Conservation (phyloP, 2,888 invertebrate species). For the Mimas tiliae region DNA sequence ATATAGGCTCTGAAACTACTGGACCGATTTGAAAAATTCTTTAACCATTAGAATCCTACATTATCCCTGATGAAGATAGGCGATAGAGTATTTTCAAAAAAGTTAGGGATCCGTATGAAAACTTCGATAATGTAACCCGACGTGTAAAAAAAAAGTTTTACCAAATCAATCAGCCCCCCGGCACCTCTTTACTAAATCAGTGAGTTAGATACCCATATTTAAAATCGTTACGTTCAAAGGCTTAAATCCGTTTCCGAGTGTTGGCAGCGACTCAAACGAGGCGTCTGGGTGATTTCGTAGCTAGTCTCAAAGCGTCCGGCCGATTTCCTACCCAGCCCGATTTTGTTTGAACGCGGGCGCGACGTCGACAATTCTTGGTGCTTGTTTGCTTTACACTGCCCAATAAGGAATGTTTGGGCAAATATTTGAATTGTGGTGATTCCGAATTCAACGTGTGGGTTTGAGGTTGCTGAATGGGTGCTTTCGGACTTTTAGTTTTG, state of each 20-base stretch:
- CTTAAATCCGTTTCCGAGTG: slow-evolving; percentile 57
- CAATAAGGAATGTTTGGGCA: slow-evolving; percentile 30
- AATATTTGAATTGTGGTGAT: slow-evolving; percentile 28
- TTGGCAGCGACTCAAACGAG: slow-evolving; percentile 57
- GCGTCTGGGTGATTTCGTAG: slow-evolving; percentile 16
- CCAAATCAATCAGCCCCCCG: slow-evolving; percentile 41
- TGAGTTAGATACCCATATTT: slow-evolving; percentile 62
- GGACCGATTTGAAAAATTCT: too few relatives aligned
- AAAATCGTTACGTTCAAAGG: slow-evolving; percentile 64
- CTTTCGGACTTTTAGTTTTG: neutral
- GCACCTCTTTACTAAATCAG: slow-evolving; percentile 47
- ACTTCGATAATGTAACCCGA: too few relatives aligned
- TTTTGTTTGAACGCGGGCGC: slow-evolving; percentile 28
- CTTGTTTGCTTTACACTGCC: slow-evolving; percentile 26
- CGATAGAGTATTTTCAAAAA: too few relatives aligned
- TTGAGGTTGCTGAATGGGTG: slow-evolving; percentile 9
- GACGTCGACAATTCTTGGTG: slow-evolving; percentile 28
- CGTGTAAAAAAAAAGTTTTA: slow-evolving; percentile 26
- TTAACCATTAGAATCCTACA: too few relatives aligned
- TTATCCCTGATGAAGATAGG: too few relatives aligned
- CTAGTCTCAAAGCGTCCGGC: neutral
- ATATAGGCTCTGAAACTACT: too few relatives aligned
- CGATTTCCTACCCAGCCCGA: neutral
- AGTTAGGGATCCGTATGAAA: too few relatives aligned
- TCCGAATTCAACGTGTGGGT: slow-evolving; percentile 13